Base-by-base conservation (phyloP, 2,888 invertebrate species). In the Thumatha senex region DNA sequence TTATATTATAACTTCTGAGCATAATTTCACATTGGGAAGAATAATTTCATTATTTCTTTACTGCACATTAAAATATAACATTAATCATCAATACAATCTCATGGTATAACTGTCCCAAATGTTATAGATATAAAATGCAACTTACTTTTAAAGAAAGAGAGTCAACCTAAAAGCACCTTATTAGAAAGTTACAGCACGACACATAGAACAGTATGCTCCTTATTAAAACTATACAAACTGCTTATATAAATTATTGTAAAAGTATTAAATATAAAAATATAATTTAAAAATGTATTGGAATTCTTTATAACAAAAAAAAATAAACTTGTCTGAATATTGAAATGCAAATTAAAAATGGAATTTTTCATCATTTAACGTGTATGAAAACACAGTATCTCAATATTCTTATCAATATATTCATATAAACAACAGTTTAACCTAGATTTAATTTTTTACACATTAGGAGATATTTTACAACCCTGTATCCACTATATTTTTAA, bases 381-480 rank as follows among this genome's bases (percentile, higher is more conserved):
- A 78, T 81, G 74, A 78, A 82, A 78, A 86, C 81, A 83, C 80
- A 82, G 74, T 79, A 81, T 77, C 76, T 80, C 81, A 76, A 79
- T 82, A 76, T 78, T 77, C 86, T 84, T 87, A 89, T 82, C 78
- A 81, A 84, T 86, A 89, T 82, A 86, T 84, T 85, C 72, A 85
- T 89, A 86, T 84, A 89, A 87, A 90, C 87, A 89, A 88, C 83
- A 82, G 84, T 84, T 76, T 65, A 66, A 78, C 82, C 86, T 89
- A 89, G 73, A 82, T 76, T 68, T 82, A 69, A 64, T 80, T 82
- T 81, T 81, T 84, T 85, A 89, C 83, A 87, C 70, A 82, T 89
- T 86, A 86, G 84, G 84, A 90, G 86, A 91, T 90, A 91, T 89
- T 82, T 86, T 88, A 89, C 90, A 91, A 91, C 91, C 91, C 91